A percentile compares a stretch with the other conserved stretches of the same genome.
Conservation (phyloP, 1,140 invertebrate species). For the Nebria ingens region DNA sequence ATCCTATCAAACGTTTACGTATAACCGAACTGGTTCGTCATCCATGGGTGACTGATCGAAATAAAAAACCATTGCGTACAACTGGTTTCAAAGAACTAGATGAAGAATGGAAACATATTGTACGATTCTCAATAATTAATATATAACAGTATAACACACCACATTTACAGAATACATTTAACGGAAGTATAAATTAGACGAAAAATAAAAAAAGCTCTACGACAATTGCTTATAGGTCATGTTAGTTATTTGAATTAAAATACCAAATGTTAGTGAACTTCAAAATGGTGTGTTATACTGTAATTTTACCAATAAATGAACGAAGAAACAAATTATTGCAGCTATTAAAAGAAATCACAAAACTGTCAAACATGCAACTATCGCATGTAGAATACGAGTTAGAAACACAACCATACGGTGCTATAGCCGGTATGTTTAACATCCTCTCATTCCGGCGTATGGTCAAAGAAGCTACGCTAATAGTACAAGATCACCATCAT, state of each 20-base stretch:
- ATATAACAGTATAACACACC: too few species aligned
- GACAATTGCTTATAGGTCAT: background rate
- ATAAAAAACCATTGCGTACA: slow-evolving; percentile 22
- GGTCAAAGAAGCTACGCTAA: slow-evolving; percentile 16
- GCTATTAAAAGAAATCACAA: slow-evolving; percentile 18
- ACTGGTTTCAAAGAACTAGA: slow-evolving; percentile 26
- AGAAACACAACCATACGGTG: slow-evolving; percentile 22
- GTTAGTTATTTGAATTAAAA: background rate
- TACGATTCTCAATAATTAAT: slow-evolving; percentile 8
- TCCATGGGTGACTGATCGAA: slow-evolving; percentile 32
- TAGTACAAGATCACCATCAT: slow-evolving; percentile 19
- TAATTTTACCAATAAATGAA: too few species aligned
- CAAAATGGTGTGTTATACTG: too few species aligned
- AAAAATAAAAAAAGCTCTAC: too few species aligned
- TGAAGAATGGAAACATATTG: slow-evolving; percentile 15
- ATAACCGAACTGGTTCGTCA: slow-evolving; percentile 26
- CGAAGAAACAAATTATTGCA: too few species aligned
- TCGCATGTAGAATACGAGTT: slow-evolving; percentile 15
- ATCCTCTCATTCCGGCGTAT: slow-evolving; percentile 19
- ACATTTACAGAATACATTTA: too few species aligned
- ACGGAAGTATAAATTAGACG: too few species aligned
- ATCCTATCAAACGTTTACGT: slow-evolving; percentile 25
- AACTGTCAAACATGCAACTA: slow-evolving; percentile 1
- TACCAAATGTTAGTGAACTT: background rate
- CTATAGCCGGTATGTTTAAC: slow-evolving; percentile 28